Evolutionary conservation across 2,113 vertebrate genomes (phyloP).

Genomic region (Ploceus nigricollis): DNA sequence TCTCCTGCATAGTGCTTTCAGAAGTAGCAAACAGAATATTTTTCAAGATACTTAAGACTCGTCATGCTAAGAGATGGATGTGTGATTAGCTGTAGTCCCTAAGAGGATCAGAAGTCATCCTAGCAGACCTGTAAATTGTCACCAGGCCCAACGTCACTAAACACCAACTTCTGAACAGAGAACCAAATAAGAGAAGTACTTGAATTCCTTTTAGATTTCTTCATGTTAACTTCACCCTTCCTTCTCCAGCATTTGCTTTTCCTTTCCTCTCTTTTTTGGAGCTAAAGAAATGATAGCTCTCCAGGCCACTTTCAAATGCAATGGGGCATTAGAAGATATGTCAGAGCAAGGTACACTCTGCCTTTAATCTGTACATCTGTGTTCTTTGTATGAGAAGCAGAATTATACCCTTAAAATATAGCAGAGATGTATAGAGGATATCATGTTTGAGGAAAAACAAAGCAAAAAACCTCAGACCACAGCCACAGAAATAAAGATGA

Average conservation of each 20-base stretch:
- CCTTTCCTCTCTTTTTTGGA: neutral
- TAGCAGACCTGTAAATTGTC: neutral
- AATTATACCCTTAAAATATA: neutral
- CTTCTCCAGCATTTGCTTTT: neutral
- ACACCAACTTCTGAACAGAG: neutral
- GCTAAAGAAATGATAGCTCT: neutral
- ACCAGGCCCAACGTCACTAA: neutral
- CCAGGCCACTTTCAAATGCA: neutral
- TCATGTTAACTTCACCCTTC: neutral
- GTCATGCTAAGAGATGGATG: neutral
- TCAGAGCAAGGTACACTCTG: neutral
- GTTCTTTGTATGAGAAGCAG: neutral
- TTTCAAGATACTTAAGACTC: neutral
- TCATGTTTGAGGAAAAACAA: neutral
- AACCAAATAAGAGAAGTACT: neutral
- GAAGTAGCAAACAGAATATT: neutral
- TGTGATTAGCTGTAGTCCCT: neutral
- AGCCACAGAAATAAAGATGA: neutral
- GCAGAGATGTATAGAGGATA: neutral
- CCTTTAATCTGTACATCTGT: neutral
- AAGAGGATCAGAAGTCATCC: neutral
- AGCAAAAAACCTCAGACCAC: neutral
- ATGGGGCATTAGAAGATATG: fast-evolving
- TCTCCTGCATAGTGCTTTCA: neutral
- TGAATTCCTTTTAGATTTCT: neutral